Evolutionary conservation across 1,140 invertebrate species (phyloP), one percentile per base, ranked within the genome.

Genomic region (Caenorhabditis tropicalis): DNA sequence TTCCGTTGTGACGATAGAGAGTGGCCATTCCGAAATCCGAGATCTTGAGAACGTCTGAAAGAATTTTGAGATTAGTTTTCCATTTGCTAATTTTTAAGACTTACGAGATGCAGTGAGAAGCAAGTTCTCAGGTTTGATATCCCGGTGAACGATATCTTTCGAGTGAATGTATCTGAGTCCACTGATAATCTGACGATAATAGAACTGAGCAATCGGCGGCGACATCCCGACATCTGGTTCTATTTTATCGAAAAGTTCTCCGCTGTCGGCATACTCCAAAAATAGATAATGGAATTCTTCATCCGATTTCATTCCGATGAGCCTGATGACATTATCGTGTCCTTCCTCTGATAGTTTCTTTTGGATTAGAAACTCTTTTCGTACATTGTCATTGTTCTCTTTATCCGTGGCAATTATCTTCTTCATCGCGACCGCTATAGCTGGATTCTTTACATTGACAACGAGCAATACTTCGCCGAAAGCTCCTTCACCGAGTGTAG

Each of bases 191-290:
- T 85, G 84, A 12, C 31, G 27, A 60, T 79, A 85, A 53, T 85
- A 85, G 29, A 58, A 70, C 24, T 82, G 70, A 2, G 84, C 84
- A 15, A 51, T 21, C 4, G 29, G 24, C n/a, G 56, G 21, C n/a
- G 84, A n/a, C 21, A 85, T 70, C 53, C 84, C 84, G 16, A n/a
- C 19, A 29, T 85, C 84, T 9, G 84, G 84, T 24, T 85, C 84
- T 85, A 85, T 85, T 79, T 85, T 65, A 33, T 85, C 84, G 39
- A 85, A 85, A 19, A 85, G 46, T 48, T 85, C 84, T 82, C 84
- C 84, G 1, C 81, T 81, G 29, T 85, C 84, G n/a, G 84, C 84
- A 70, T 83, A 85, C 82, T 85, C 84, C 16, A 85, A 27, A 29
- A 85, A 85, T 2, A 85, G 53, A 36, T 27, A 43, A 36, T 39